Evolutionary conservation across 2,113 vertebrate species (phyloP), one percentile per base, ranked within the genome.

Genomic region (Pontoporia blainvillei): DNA sequence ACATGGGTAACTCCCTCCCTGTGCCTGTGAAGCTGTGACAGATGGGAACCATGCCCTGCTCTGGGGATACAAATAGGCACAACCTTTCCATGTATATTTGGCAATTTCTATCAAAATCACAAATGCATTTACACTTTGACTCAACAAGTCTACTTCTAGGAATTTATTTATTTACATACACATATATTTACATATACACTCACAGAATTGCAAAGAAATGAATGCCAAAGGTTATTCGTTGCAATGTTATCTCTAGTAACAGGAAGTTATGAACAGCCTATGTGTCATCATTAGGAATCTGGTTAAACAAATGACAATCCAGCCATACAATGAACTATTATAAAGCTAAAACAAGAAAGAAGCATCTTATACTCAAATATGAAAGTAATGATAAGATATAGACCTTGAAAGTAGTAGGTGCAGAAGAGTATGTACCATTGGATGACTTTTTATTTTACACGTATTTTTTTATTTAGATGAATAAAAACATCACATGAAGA

Each of bases 291-390:
- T 2, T 4, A 71, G 69, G 31, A 39, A 3, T 12, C 62, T 13
- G 17, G 84, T 20, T 49, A 72, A 66, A 61, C 31, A 31, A 79
- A 87, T 64, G 57, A 36, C 8, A 8, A 81, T 8, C 54, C 5
- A 21, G 23, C 64, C 36, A 61, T 29, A 23, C 39, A 23, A 14
- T 0, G 11, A 86, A 85, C 31, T 62, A 67, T 67, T 61, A 79
- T 6, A 64, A 87, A 94, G 31, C 66, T 23, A 57, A 27, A 44
- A 84, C 78, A 84, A 76, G 46, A 52, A 34, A 52, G 31, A 29
- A 85, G 64, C 27, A n/a, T 17, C 61, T 92, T 46, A 46, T 67
- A 61, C 44, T 87, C 87, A 95, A 71, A 91, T 78, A 46, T 31
- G 23, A 82, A 87, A 91, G 23, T 11, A 93, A 71, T 54, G 39